Conservation (phyloP, 2,888 invertebrate genomes). For the Allophyes oxyacanthae region DNA sequence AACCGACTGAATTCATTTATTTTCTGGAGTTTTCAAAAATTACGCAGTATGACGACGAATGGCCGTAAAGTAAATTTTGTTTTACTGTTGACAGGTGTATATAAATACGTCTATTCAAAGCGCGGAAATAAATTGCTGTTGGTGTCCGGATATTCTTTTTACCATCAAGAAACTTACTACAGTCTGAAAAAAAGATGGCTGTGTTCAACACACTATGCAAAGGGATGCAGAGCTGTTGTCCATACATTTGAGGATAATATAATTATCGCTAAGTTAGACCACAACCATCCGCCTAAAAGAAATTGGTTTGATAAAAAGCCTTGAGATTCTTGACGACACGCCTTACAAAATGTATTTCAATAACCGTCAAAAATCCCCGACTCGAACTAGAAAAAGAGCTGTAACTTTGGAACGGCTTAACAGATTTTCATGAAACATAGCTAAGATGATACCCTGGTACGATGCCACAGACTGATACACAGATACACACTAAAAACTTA, state of each 20-base stretch:
- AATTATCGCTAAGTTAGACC: background rate
- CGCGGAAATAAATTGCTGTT: background rate
- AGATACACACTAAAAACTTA: too few species aligned
- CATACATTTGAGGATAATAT: constrained; percentile 1
- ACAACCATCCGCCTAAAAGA: background rate
- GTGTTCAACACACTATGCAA: background rate
- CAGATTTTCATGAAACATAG: too few species aligned
- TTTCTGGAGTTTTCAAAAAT: too few species aligned
- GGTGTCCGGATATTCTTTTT: constrained; percentile 4
- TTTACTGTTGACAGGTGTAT: background rate
- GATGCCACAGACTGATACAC: too few species aligned
- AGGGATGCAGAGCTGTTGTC: background rate
- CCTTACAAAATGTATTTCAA: too few species aligned
- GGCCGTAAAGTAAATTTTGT: too few species aligned
- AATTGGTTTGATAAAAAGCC: constrained; percentile 10
- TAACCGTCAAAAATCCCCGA: too few species aligned
- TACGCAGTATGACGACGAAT: too few species aligned
- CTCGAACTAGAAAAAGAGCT: too few species aligned
- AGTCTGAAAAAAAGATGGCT: constrained; percentile 3
- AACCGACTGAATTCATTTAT: too few species aligned
- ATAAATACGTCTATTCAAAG: background rate
- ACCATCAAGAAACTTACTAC: background rate
- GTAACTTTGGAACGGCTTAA: too few species aligned
- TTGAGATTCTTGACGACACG: background rate
- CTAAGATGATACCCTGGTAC: too few species aligned